Evolutionary conservation across 2,888 invertebrate species (phyloP), one percentile per base, ranked within the genome.

Genomic region (Drosophila histrio): DNA sequence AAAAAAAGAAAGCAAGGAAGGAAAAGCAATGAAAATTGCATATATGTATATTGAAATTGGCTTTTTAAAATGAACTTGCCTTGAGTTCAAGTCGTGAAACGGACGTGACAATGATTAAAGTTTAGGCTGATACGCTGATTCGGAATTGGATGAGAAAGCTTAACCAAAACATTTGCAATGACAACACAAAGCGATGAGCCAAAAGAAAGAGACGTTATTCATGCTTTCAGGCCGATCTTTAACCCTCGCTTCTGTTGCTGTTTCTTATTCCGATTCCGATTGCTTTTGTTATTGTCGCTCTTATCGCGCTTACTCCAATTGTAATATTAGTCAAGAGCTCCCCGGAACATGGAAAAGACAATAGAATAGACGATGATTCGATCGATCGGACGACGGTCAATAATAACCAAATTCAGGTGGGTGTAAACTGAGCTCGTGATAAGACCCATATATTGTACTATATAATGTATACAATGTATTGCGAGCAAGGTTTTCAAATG

Each of bases 281-380:
- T 9, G 43, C 52, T 47, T 54, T 70, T 49, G 47, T 57, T 47
- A 56, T 53, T 49, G 21, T 21, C 17, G 54, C 71, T 28, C 50
- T 78, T 78, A 74, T 74, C 79, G 58, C 61, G 0, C 8, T 15
- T 32, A 53, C 21, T 49, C 44, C 59, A 58, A n/a, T 68, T 70
- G 75, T 70, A 79, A 75, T 46, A 79, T 65, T 69, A 75, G 65
- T 79, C 75, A 61, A 75, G 54, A 47, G 39, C 32, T 50, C 50
- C 34, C 8, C 11, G 4, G 43, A 36, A 44, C 19, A 36, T 36
- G 44, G 13, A 32, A 38, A 56, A 53, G 59, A 67, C 57, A 67
- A 76, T 71, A 49, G 36, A 72, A 41, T 54, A 26, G 19, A 26
- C 38, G 41, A 64, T 53, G 41, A 68, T 61, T 68, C 44, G 52